Percentiles rank a stretch among this genome's conserved stretches.
Evolutionary conservation across 92 coral and sea anemone genomes (phyloP).

Genomic region (Umimayanthus chanpuru): DNA sequence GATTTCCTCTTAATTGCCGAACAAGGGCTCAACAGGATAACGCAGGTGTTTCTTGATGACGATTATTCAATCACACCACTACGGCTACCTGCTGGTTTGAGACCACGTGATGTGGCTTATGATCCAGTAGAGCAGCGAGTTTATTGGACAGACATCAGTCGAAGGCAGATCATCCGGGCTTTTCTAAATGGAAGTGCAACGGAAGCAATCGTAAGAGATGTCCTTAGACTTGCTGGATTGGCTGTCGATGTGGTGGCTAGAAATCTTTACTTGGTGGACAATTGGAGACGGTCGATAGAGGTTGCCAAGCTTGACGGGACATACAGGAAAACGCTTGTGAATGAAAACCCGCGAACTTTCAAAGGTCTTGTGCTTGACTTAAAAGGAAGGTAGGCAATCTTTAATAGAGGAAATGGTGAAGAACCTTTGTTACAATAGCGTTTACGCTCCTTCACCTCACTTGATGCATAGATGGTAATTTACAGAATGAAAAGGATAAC

Average conservation of each 20-base stretch:
- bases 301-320: conserved; percentile 28
- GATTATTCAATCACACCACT: conserved; percentile 8
- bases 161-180: conserved; percentile 9
- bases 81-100: neutral
- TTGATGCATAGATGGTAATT: too few species aligned
- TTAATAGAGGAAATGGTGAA: neutral
- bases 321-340: conserved; percentile 7
- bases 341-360: neutral
- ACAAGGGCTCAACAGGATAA: conserved; percentile 17
- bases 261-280: conserved; percentile 13
- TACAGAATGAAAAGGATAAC: too few species aligned
- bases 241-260: conserved; percentile 28
- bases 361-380: conserved; percentile 20
- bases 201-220: neutral
- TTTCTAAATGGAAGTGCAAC: conserved; percentile 13
- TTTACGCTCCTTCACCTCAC: too few species aligned
- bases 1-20: conserved; percentile 24
- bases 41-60: conserved; percentile 16
- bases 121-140: conserved; percentile 26
- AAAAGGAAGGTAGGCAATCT: neutral
- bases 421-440: too few species aligned
- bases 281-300: neutral
- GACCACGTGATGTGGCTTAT: conserved; percentile 34
- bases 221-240: neutral
- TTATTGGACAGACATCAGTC: conserved; percentile 7